Evolutionary conservation across 2,113 vertebrate species (phyloP).

Genomic region (Odobenus rosmarus): DNA sequence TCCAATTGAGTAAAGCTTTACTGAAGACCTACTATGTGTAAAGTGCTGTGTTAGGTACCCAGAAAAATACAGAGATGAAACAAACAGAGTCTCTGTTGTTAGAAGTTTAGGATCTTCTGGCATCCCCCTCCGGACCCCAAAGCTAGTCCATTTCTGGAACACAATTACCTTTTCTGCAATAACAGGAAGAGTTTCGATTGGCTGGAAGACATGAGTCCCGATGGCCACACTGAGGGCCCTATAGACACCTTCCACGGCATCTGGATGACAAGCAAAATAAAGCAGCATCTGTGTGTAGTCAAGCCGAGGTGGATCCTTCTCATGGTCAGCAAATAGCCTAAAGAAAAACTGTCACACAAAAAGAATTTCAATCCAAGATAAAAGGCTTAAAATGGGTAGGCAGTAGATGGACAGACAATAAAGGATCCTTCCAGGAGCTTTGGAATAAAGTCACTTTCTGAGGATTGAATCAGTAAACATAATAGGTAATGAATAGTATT

Average conservation of each 20-base stretch:
- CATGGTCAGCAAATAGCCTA: constrained; percentile 89
- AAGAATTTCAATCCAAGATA: constrained; percentile 5
- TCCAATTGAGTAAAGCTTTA: not conserved
- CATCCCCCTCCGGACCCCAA: not conserved
- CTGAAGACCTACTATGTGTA: not conserved
- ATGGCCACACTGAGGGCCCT: constrained; percentile 90
- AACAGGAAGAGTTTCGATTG: constrained; percentile 47
- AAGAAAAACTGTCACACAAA: constrained; percentile 91
- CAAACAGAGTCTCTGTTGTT: not conserved
- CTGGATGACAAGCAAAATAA: constrained; percentile 90
- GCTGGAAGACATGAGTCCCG: constrained; percentile 82
- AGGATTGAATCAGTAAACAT: not conserved
- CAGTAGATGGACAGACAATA: not conserved
- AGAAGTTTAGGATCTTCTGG: not conserved
- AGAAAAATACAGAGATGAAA: not conserved
- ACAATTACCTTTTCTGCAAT: constrained; percentile 65
- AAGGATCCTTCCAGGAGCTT: not conserved
- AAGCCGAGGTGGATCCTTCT: constrained; percentile 82
- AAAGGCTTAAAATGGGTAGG: not conserved
- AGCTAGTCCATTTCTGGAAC: not conserved
- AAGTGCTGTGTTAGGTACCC: not conserved
- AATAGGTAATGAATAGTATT: not conserved
- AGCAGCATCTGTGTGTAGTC: constrained; percentile 92
- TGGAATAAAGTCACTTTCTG: not conserved
- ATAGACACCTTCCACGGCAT: constrained; percentile 90